A percentile compares a stretch with the other conserved stretches of the same genome.
These are phyloP conservation scores for Grammomys dolichurus DNA, from an alignment of 2,113 vertebrate genomes.

Conservation along the genomic window DNA sequence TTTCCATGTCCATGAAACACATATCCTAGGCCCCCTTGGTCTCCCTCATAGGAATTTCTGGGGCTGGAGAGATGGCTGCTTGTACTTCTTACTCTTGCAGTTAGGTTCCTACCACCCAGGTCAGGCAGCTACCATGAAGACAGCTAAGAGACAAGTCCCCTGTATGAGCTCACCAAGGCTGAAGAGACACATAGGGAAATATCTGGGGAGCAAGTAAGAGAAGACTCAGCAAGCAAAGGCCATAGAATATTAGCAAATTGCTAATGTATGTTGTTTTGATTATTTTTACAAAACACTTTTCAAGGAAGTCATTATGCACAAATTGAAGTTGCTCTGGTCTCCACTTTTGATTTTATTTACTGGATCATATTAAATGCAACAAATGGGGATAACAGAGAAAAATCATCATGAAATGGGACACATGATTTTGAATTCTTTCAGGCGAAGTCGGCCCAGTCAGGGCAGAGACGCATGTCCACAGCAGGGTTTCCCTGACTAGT, in stretches of 20 bases:
- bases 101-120: background rate
- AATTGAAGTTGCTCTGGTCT: background rate
- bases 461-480: background rate
- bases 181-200: background rate
- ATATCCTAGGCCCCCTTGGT: background rate
- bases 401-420: conserved; percentile 4
- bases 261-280: background rate
- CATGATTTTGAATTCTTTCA: background rate
- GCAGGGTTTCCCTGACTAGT: accelerated
- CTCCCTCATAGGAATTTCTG: background rate
- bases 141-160: background rate
- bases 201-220: background rate
- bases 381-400: background rate
- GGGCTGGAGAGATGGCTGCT: background rate
- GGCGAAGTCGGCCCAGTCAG: background rate
- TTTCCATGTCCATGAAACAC: background rate
- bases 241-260: background rate
- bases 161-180: background rate
- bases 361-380: conserved; percentile 39
- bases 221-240: background rate
- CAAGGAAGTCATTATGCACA: conserved; percentile 20
- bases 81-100: background rate
- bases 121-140: background rate
- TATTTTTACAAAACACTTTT: background rate
- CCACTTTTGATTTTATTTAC: conserved; percentile 24